Conservation (phyloP, 2,113 vertebrate species). For the Sterna hirundo region DNA sequence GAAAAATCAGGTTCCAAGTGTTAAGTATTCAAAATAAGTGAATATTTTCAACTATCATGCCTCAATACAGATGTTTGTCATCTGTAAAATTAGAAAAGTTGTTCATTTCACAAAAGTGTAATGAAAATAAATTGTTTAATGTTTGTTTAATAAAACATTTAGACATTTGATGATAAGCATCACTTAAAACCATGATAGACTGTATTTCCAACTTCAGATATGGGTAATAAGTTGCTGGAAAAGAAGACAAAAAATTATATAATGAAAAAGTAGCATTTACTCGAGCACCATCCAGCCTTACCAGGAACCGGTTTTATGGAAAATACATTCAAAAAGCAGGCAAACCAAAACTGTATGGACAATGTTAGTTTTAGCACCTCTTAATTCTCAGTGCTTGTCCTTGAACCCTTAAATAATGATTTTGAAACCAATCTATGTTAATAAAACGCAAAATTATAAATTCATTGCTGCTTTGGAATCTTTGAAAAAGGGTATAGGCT, state of each 20-base stretch:
- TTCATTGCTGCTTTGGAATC: background rate
- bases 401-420: background rate
- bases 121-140: background rate
- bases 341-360: background rate
- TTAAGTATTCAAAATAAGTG: background rate
- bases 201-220: background rate
- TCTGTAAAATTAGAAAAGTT: background rate
- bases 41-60: background rate
- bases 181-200: background rate
- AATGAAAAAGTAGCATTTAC: background rate
- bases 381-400: background rate
- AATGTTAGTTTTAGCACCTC: background rate
- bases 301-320: background rate
- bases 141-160: background rate
- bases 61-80: background rate
- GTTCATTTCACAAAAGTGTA: background rate
- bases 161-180: background rate
- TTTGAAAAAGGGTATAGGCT: background rate
- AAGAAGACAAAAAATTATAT: background rate
- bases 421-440: background rate
- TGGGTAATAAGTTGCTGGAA: background rate
- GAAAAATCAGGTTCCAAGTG: background rate
- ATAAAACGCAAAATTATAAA: background rate
- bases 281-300: background rate
- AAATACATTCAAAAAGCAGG: background rate